Conservation (phyloP, 2,113 vertebrate genomes). For the Cepphus grylle region DNA sequence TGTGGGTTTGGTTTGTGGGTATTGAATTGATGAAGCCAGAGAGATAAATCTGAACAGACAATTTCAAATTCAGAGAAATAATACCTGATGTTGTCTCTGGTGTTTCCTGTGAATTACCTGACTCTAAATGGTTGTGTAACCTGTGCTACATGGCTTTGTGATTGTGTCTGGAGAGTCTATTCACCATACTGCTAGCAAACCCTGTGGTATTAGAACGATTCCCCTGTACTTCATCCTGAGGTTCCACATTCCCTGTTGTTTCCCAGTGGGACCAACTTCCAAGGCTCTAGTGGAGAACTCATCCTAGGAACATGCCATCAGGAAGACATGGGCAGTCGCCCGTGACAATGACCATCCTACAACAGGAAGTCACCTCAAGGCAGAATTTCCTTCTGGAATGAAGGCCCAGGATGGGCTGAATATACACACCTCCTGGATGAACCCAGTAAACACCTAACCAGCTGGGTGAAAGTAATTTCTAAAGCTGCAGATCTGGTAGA, state of each 20-base stretch:
- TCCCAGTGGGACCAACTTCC: neutral
- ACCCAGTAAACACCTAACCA: neutral
- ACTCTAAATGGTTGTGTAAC: neutral
- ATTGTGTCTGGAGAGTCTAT: neutral
- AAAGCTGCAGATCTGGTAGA: neutral
- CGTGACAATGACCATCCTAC: neutral
- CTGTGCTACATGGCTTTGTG: no score
- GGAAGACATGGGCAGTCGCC: neutral
- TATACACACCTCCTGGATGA: neutral
- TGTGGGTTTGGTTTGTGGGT: neutral
- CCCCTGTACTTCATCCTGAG: neutral
- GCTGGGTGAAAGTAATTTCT: neutral
- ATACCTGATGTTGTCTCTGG: no score
- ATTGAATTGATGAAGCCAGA: neutral
- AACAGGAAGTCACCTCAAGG: neutral
- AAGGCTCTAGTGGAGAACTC: neutral
- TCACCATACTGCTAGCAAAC: neutral
- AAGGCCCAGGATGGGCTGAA: neutral
- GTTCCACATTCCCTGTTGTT: neutral
- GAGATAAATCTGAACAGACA: neutral
- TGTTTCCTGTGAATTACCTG: neutral
- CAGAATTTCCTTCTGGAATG: neutral
- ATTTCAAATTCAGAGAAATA: neutral
- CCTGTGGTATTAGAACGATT: neutral
- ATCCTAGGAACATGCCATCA: no score